Conservation (phyloP, 2,113 vertebrate species). For the Grallaria varia region DNA sequence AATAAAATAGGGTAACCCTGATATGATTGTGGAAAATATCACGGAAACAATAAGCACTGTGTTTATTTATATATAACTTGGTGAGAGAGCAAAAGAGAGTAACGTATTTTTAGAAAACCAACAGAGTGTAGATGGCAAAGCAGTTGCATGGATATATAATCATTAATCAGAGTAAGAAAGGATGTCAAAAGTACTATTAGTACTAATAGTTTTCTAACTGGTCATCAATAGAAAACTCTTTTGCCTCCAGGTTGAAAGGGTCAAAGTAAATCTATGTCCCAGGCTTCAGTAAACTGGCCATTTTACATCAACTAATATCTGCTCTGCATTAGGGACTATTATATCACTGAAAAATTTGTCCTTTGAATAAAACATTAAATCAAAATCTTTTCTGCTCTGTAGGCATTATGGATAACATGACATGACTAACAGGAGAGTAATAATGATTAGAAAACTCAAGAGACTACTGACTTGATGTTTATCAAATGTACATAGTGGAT, state of each 20-base stretch:
- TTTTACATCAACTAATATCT: not conserved
- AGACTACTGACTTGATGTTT: constrained; percentile 15
- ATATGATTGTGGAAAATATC: not conserved
- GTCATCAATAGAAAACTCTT: not conserved
- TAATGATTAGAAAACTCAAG: constrained; percentile 38
- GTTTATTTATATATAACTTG: not conserved
- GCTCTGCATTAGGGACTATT: not conserved
- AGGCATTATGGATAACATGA: constrained; percentile 35
- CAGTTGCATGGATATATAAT: not conserved
- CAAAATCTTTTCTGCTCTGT: constrained; percentile 39
- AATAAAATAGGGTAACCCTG: not conserved
- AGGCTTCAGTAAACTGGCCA: not conserved
- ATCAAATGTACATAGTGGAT: not conserved
- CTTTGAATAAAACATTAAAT: constrained; percentile 61
- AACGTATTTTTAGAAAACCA: not conserved
- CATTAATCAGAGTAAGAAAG: not conserved
- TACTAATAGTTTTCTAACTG: not conserved
- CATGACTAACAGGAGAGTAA: constrained; percentile 8
- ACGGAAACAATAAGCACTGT: not conserved
- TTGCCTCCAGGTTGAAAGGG: not conserved
- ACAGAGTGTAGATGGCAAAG: not conserved
- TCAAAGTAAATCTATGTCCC: not conserved
- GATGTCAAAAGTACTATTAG: not conserved
- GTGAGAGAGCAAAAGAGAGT: not conserved
- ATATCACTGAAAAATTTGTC: not conserved